Evolutionary conservation across 1,140 invertebrate genomes (phyloP).

Genomic region (Bradynema listronoti): DNA sequence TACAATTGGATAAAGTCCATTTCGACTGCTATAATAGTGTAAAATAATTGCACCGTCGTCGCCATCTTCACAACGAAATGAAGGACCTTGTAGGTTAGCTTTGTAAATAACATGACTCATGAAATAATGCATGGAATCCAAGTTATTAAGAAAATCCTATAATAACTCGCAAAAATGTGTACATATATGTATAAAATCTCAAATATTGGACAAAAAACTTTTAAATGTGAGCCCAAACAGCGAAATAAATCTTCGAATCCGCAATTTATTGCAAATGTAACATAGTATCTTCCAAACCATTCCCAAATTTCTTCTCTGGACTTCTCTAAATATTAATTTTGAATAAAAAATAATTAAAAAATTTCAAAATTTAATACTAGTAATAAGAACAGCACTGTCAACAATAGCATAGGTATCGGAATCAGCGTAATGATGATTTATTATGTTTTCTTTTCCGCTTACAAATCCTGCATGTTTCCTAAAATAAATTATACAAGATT

Average conservation of each 20-base stretch:
- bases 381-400: slow-evolving; percentile 35
- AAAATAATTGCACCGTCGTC: slow-evolving; percentile 55
- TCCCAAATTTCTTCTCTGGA: slow-evolving; percentile 49
- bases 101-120: slow-evolving; percentile 56
- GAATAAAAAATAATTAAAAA: background rate
- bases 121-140: slow-evolving; percentile 55
- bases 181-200: background rate
- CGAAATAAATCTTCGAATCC: slow-evolving; percentile 53
- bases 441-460: slow-evolving; percentile 49
- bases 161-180: background rate
- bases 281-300: slow-evolving; percentile 46
- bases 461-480: slow-evolving; percentile 48
- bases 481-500: slow-evolving; percentile 1
- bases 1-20: slow-evolving; percentile 59
- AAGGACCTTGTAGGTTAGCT: slow-evolving; percentile 50
- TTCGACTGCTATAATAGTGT: slow-evolving; percentile 59
- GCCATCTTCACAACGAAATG: slow-evolving; percentile 57
- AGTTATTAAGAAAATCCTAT: slow-evolving; percentile 50
- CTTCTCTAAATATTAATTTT: slow-evolving; percentile 23
- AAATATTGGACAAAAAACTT: slow-evolving; percentile 15
- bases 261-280: slow-evolving; percentile 50
- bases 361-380: slow-evolving; percentile 17
- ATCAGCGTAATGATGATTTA: slow-evolving; percentile 45
- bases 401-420: slow-evolving; percentile 46
- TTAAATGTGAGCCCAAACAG: slow-evolving; percentile 51